These are phyloP conservation scores for Thymelicus lineola DNA, from an alignment of 2,888 invertebrate genomes.

Conservation along the genomic window DNA sequence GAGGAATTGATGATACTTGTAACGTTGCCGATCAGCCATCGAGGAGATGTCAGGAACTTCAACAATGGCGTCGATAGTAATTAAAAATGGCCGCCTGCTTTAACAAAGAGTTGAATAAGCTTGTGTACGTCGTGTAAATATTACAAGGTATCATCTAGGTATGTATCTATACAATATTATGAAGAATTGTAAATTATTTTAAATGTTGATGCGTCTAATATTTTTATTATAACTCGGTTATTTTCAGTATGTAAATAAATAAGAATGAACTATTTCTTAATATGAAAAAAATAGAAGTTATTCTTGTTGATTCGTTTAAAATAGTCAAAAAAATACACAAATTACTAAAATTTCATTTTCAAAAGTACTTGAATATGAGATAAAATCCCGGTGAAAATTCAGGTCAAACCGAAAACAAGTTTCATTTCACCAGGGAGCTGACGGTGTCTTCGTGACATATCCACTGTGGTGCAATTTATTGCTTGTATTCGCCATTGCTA, in stretches of 20 bases:
- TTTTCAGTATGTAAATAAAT: too few species aligned
- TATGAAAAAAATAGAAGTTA: too few species aligned
- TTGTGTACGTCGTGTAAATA: slow-evolving; percentile 59
- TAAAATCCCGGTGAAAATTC: slow-evolving; percentile 1
- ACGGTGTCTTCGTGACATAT: background rate
- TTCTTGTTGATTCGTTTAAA: too few species aligned
- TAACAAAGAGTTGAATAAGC: slow-evolving; percentile 46
- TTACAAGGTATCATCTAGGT: slow-evolving; percentile 49
- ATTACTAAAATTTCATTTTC: background rate
- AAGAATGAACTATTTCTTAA: too few species aligned
- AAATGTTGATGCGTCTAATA: too few species aligned
- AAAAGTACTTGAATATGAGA: background rate
- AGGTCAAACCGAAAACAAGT: background rate
- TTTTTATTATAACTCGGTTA: too few species aligned
- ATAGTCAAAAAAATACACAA: too few species aligned
- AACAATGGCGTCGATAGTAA: slow-evolving; percentile 71
- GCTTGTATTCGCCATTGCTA: background rate
- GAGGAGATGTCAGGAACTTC: slow-evolving; percentile 59
- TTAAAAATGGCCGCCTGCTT: slow-evolving; percentile 72
- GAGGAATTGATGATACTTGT: slow-evolving; percentile 43
- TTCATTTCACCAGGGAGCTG: slow-evolving; percentile 2
- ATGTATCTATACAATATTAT: too few species aligned
- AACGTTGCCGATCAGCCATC: slow-evolving; percentile 55
- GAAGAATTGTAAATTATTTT: too few species aligned
- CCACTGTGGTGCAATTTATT: background rate